These are phyloP conservation scores for Salminus brasiliensis DNA, from an alignment of 2,113 vertebrate species.

Conservation along the genomic window DNA sequence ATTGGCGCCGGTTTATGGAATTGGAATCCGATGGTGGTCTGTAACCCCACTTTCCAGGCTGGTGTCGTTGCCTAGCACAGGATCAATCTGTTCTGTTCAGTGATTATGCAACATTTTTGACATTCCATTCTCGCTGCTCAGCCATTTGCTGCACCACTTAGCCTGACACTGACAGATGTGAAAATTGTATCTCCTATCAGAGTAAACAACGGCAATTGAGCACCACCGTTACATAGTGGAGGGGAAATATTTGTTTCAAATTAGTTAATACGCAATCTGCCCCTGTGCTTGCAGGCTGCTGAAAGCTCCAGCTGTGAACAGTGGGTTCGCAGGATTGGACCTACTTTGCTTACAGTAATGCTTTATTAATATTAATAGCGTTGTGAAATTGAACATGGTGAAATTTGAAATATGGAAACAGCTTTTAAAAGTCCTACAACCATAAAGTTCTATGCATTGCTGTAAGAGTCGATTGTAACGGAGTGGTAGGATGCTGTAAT, in stretches of 20 bases:
- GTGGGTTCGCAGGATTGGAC: neutral
- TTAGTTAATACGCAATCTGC: slow-evolving; percentile 53
- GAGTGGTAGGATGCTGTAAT: slow-evolving; percentile 14
- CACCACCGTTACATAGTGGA: slow-evolving; percentile 54
- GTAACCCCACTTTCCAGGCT: slow-evolving; percentile 32
- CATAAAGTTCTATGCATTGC: neutral
- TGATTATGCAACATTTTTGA: slow-evolving; percentile 67
- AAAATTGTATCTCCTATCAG: slow-evolving; percentile 72
- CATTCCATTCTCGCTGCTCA: slow-evolving; percentile 69
- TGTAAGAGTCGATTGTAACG: neutral
- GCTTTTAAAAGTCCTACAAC: neutral
- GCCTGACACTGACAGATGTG: slow-evolving; percentile 75
- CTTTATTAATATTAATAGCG: neutral
- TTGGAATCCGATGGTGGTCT: slow-evolving; percentile 53
- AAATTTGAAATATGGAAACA: neutral
- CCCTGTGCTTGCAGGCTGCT: slow-evolving; percentile 11
- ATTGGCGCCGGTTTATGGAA: slow-evolving; percentile 23
- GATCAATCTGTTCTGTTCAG: slow-evolving; percentile 68
- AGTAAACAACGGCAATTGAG: slow-evolving; percentile 71
- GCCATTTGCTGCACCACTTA: slow-evolving; percentile 76
- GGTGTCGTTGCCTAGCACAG: slow-evolving; percentile 54
- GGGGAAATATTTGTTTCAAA: slow-evolving; percentile 59
- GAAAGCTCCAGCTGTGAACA: slow-evolving; percentile 12
- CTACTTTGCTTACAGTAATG: neutral
- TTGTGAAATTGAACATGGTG: neutral